phyloP scores from a whole-genome alignment of 2,113 vertebrate species.

The Ochotona curzoniae region DNA sequence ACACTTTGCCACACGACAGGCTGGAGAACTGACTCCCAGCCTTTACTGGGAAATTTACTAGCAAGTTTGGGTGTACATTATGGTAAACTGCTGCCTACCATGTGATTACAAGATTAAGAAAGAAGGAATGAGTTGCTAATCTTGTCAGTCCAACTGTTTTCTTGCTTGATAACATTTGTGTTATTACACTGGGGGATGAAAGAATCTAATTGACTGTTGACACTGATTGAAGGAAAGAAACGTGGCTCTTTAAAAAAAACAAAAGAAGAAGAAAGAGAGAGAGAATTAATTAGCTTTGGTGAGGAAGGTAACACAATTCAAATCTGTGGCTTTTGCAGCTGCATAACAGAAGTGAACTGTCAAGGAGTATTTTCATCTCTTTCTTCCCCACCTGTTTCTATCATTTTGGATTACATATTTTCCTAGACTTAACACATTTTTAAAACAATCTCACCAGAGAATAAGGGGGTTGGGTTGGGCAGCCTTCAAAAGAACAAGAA shows the following conservation, averaged over 20 bases:
- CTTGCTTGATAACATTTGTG: constrained; percentile 57
- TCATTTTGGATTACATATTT: constrained; percentile 66
- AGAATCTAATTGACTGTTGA: constrained; percentile 77
- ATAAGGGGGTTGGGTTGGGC: background rate
- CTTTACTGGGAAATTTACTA: constrained; percentile 44
- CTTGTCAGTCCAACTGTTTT: constrained; percentile 69
- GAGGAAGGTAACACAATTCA: constrained; percentile 61
- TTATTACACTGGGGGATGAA: constrained; percentile 70
- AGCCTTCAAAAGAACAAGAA: constrained; percentile 52
- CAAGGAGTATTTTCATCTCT: constrained; percentile 53
- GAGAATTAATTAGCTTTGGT: constrained; percentile 68
- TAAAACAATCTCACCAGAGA: background rate
- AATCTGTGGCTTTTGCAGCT: constrained; percentile 48
- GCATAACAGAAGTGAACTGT: constrained; percentile 67
- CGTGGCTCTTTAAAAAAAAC: background rate
- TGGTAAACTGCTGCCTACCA: constrained; percentile 32
- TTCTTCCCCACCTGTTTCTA: constrained; percentile 71
- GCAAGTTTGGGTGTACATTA: constrained; percentile 45
- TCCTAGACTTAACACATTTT: constrained; percentile 66
- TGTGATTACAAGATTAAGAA: constrained; percentile 68
- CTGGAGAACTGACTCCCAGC: constrained; percentile 12
- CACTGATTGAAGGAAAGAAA: constrained; percentile 75
- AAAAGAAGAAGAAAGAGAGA: background rate
- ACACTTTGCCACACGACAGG: background rate
- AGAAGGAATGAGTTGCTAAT: constrained; percentile 59